These are phyloP conservation scores for Melanotaenia boesemani DNA, from an alignment of 2,797 vertebrate genomes.

Conservation along the genomic window DNA sequence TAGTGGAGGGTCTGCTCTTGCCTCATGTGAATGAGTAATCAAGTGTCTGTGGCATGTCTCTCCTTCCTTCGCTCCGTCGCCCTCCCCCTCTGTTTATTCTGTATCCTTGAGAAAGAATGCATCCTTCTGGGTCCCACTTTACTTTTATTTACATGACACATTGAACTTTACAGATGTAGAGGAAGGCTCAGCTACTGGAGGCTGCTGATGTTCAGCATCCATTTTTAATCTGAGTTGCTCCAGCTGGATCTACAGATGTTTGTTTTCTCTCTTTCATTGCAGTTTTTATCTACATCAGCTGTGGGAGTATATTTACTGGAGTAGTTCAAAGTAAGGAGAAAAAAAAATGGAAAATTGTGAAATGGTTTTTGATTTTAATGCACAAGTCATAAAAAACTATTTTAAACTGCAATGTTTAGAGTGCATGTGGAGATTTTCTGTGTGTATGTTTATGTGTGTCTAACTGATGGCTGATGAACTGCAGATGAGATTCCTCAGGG, in stretches of 20 bases:
- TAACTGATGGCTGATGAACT: conserved; percentile 73
- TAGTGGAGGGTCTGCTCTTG: conserved; percentile 29
- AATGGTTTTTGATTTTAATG: conserved; percentile 26
- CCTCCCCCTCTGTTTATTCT: conserved; percentile 44
- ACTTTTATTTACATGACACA: conserved; percentile 65
- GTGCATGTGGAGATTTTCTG: conserved; percentile 21
- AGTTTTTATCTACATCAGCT: not conserved
- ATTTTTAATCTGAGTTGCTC: conserved; percentile 18
- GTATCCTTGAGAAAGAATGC: conserved; percentile 77
- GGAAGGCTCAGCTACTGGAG: conserved; percentile 23
- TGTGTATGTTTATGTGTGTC: conserved; percentile 26
- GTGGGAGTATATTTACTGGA: not conserved
- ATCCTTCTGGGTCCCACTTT: conserved; percentile 68
- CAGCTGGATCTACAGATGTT: conserved; percentile 1
- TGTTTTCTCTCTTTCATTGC: not conserved
- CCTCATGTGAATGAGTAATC: conserved; percentile 42
- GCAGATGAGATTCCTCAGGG: conserved; percentile 82
- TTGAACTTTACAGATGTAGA: conserved; percentile 60
- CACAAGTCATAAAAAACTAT: conserved; percentile 47
- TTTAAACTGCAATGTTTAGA: conserved; percentile 60
- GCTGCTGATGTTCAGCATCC: not conserved
- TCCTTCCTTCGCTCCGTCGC: conserved; percentile 22
- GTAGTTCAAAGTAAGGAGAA: not conserved
- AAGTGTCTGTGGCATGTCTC: conserved; percentile 44
- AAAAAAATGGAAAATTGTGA: conserved; percentile 13